These are phyloP conservation scores for Oplegnathus fasciatus DNA, from an alignment of 2,113 vertebrate species.

Conservation along the genomic window DNA sequence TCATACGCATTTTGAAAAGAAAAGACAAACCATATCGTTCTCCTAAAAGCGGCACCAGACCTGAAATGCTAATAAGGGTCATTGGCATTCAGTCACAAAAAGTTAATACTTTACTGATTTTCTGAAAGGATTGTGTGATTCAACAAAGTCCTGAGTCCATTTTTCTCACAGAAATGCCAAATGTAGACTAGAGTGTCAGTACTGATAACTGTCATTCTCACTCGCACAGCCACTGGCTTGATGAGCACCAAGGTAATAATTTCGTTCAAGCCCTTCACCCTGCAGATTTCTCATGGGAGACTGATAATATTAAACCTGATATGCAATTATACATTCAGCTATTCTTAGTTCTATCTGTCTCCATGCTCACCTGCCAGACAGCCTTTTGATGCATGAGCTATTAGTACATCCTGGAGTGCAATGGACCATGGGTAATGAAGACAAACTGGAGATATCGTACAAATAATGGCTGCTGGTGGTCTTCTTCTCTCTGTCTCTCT, in stretches of 20 bases:
- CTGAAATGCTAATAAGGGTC: background rate
- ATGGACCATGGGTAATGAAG: constrained; percentile 63
- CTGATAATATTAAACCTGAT: constrained; percentile 53
- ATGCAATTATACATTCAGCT: constrained; percentile 53
- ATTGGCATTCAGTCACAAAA: background rate
- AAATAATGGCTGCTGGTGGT: constrained; percentile 35
- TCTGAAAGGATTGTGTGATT: background rate
- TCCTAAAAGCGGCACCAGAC: background rate
- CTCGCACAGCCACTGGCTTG: constrained; percentile 12
- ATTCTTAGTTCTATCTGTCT: constrained; percentile 48
- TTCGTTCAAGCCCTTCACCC: constrained; percentile 22
- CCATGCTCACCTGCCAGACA: constrained; percentile 53
- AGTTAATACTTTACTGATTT: background rate
- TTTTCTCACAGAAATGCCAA: constrained; percentile 11
- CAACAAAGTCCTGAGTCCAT: background rate
- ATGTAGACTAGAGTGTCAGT: constrained; percentile 15
- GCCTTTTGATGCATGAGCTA: constrained; percentile 54
- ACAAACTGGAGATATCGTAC: constrained; percentile 58
- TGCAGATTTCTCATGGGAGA: constrained; percentile 46
- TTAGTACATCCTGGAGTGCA: constrained; percentile 45
- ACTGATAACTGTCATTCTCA: constrained; percentile 41
- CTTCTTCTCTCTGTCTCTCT: constrained; percentile 35
- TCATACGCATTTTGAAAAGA: background rate
- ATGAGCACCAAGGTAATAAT: constrained; percentile 43
- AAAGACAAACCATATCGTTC: background rate